A percentile compares a stretch with the other conserved stretches of the same genome.
Evolutionary conservation across 53 echinoderm and acorn worm genomes (phyloP).

Genomic region (Paracentrotus lividus): DNA sequence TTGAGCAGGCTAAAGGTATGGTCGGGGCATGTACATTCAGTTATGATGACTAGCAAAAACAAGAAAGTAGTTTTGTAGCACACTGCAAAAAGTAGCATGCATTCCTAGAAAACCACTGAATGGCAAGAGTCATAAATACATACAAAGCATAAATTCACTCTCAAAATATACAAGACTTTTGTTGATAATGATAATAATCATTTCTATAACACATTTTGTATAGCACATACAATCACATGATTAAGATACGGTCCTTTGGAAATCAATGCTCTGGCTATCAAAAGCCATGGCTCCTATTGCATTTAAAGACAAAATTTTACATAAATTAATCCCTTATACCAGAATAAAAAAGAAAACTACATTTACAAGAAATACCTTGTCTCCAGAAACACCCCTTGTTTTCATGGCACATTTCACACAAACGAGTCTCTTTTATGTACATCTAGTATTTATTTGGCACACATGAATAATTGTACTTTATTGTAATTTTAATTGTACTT

Average conservation of each 20-base stretch:
- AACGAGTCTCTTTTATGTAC: too few relatives aligned
- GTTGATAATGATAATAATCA: neutral
- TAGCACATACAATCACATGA: neutral
- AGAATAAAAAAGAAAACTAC: neutral
- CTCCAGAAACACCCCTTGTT: neutral
- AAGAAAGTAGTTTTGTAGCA: neutral
- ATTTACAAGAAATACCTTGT: too few relatives aligned
- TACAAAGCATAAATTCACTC: neutral
- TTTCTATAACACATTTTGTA: neutral
- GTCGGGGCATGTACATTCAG: neutral
- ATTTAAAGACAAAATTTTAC: neutral
- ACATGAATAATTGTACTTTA: too few relatives aligned
- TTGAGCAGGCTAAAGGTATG: too few relatives aligned
- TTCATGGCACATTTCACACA: too few relatives aligned
- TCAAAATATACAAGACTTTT: slow-evolving; percentile 8
- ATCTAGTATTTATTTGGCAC: too few relatives aligned
- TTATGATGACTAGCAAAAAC: neutral
- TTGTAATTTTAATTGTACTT: too few relatives aligned
- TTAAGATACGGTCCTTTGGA: neutral
- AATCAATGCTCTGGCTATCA: neutral
- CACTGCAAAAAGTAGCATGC: neutral
- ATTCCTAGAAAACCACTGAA: neutral
- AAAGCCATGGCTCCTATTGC: neutral
- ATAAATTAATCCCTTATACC: neutral
- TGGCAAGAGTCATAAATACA: slow-evolving; percentile 33